Conservation (phyloP, 2,797 vertebrate species). For the Ataeniobius toweri region DNA sequence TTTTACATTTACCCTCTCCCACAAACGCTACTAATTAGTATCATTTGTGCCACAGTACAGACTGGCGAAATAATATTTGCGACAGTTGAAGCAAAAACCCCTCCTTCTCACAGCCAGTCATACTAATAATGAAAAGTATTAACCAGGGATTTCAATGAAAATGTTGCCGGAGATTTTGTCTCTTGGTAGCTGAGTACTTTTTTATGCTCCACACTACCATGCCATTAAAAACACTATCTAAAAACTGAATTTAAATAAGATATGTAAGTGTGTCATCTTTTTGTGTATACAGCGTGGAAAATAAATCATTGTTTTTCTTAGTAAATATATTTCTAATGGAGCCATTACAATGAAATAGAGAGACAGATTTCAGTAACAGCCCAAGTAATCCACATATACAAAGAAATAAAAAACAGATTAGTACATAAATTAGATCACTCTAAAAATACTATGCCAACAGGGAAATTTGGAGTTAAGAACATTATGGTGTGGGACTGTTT, state of each 20-base stretch:
- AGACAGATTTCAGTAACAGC: not conserved
- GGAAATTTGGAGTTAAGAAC: too few species aligned
- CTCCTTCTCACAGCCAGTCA: not conserved
- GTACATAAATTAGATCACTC: not conserved
- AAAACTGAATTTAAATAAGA: not conserved
- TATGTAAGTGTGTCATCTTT: not conserved
- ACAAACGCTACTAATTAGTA: conserved; percentile 7
- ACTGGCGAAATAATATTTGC: not conserved
- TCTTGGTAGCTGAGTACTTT: not conserved
- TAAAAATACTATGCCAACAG: too few species aligned
- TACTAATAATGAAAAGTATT: not conserved
- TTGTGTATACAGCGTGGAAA: not conserved
- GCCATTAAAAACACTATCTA: not conserved
- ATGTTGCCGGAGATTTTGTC: not conserved
- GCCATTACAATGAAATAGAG: not conserved
- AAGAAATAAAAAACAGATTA: not conserved
- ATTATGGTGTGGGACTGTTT: too few species aligned
- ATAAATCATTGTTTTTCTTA: not conserved
- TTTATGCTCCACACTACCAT: not conserved
- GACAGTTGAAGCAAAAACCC: not conserved
- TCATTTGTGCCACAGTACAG: not conserved
- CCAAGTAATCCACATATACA: not conserved
- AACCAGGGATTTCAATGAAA: conserved; percentile 5
- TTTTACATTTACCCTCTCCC: not conserved
- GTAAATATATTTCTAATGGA: too few species aligned